Percentiles rank a stretch among this genome's conserved stretches.
These are phyloP conservation scores for Ctena decussata DNA, from an alignment of 2,888 invertebrate genomes.

Conservation along the genomic window DNA sequence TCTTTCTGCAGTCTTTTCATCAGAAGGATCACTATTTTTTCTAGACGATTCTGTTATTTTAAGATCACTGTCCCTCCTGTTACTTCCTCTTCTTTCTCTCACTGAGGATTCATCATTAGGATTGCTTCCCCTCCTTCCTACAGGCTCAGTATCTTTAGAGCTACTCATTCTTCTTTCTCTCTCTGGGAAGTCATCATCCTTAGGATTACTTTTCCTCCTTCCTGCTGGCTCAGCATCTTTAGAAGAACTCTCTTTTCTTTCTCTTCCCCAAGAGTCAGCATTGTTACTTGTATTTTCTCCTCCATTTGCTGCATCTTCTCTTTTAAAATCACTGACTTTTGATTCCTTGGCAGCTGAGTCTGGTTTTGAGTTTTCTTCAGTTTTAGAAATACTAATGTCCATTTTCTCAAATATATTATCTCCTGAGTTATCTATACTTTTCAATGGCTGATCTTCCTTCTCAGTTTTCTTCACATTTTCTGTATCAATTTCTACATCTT, in stretches of 20 bases:
- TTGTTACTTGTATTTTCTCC: neutral
- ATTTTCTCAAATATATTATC: conserved; percentile 9
- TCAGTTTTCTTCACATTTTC: neutral
- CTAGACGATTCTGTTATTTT: conserved; percentile 13
- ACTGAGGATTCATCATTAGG: neutral
- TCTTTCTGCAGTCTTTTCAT: neutral
- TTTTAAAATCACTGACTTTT: neutral
- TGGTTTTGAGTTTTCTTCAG: neutral
- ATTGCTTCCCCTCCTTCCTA: conserved; percentile 55
- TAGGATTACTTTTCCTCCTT: neutral
- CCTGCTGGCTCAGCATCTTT: neutral
- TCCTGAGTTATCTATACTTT: conserved; percentile 6
- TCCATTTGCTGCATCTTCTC: too few species aligned
- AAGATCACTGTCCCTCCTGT: too few species aligned
- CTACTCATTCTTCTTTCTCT: conserved; percentile 5
- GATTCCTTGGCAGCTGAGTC: neutral
- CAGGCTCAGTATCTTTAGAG: conserved; percentile 24
- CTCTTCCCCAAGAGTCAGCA: neutral
- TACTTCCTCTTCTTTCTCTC: neutral
- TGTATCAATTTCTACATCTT: neutral
- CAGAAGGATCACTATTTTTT: neutral
- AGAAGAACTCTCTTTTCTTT: neutral
- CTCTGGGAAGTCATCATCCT: neutral
- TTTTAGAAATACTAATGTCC: neutral
- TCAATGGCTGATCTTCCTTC: neutral